Evolutionary conservation across 2,113 vertebrate genomes (phyloP).

Genomic region (Anoura caudifer): DNA sequence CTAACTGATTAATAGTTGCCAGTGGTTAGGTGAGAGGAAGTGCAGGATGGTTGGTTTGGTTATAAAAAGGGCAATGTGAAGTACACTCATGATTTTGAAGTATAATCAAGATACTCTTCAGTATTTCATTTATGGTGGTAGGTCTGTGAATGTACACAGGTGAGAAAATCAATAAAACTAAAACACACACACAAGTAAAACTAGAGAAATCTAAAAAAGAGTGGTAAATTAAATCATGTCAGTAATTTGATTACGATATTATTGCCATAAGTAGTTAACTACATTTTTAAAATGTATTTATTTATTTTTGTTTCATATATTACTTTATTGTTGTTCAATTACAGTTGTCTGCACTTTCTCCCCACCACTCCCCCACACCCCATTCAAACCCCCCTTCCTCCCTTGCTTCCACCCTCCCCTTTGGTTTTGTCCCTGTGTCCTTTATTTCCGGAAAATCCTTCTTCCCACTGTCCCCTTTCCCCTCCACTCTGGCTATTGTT

Average conservation of each 20-base stretch:
- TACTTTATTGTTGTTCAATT: no score
- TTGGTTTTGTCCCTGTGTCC: no score
- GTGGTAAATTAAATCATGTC: not conserved
- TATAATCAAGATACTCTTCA: not conserved
- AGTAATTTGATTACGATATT: not conserved
- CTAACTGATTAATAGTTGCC: not conserved
- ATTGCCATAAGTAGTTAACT: not conserved
- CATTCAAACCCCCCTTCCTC: no score
- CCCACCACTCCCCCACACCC: no score
- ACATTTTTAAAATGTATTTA: not conserved
- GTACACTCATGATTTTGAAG: not conserved
- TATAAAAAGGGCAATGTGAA: not conserved
- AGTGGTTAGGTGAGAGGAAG: not conserved
- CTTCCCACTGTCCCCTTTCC: no score
- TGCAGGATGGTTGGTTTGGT: fast-evolving
- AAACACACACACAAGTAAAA: not conserved
- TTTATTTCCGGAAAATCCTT: no score
- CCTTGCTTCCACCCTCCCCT: no score
- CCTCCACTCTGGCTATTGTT: no score
- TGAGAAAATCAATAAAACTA: not conserved
- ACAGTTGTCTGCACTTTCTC: no score
- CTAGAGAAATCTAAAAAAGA: not conserved
- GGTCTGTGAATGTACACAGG: fast-evolving
- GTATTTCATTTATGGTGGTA: not conserved
- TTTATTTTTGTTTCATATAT: no score